A percentile compares a stretch with the other conserved stretches of the same genome.
These are phyloP conservation scores for Listronotus bonariensis DNA, from an alignment of 1,140 invertebrate species.

Conservation along the genomic window DNA sequence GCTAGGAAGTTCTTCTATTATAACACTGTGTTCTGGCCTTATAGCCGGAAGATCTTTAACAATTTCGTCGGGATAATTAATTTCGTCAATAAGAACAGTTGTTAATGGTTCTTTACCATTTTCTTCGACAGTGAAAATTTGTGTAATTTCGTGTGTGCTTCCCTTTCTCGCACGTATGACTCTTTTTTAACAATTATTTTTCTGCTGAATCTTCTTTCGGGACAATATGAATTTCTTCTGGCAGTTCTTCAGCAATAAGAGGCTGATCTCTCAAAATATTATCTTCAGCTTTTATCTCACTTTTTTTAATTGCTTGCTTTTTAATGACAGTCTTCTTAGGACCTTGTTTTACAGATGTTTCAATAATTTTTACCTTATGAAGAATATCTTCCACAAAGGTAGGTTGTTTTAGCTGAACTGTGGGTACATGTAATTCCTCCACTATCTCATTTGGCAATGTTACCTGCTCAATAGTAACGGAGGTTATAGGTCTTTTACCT, in stretches of 20 bases:
- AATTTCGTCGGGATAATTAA: conserved; percentile 35
- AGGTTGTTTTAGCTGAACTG: conserved; percentile 52
- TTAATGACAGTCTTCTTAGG: conserved; percentile 50
- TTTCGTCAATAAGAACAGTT: conserved; percentile 50
- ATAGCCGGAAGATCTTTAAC: conserved; percentile 23
- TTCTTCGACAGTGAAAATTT: conserved; percentile 50
- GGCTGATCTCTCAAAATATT: conserved; percentile 14
- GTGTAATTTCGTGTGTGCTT: conserved; percentile 48
- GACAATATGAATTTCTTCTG: conserved; percentile 54
- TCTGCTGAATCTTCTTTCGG: conserved; percentile 46
- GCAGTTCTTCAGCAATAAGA: conserved; percentile 42
- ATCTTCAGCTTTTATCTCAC: conserved; percentile 19
- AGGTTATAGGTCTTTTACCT: conserved; percentile 48
- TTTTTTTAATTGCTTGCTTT: conserved; percentile 47
- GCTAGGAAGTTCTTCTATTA: conserved; percentile 55
- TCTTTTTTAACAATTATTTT: conserved; percentile 51
- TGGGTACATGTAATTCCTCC: conserved; percentile 51
- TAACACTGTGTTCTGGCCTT: conserved; percentile 34
- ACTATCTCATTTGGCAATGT: conserved; percentile 50
- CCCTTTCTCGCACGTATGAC: conserved; percentile 47
- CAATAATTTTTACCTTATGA: conserved; percentile 19
- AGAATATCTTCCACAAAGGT: conserved; percentile 27
- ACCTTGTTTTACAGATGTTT: conserved; percentile 42
- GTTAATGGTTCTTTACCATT: conserved; percentile 49
- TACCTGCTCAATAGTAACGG: conserved; percentile 49